Base-by-base conservation (phyloP, 1,140 invertebrate species). In the Drosophila simulans region DNA sequence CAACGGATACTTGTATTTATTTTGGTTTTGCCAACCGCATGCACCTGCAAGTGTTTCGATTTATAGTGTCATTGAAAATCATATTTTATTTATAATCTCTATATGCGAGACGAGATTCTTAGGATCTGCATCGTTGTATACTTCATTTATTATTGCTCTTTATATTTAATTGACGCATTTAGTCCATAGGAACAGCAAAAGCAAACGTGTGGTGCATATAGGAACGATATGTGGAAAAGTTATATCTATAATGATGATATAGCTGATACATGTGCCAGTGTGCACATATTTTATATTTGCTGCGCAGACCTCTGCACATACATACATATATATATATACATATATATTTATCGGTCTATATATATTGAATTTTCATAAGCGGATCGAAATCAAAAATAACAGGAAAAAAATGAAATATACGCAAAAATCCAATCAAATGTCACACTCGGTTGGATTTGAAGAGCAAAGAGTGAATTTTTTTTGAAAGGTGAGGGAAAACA, bases 111-210 rank as follows among this genome's bases (percentile, higher is more conserved):
- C 17, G 13, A 20, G 46, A 35, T 55, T 51, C 11, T 66, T n/a
- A 0, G 25, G 51, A 49, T 59, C 25, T 72, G 56, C 76, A 64
- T 80, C 27, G 42, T 55, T 60, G 42, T 63, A 34, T 55, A 37
- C 65, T 56, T 59, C 45, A 59, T 56, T 72, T 56, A 63, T 63
- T 54, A 40, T 49, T 62, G 27, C 35, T 57, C 68, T 72, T 69
- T 77, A 69, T 74, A 79, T 86, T 86, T 86, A 86, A 86, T 88
- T 86, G 83, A 88, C 82, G 78, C 83, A 86, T 86, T 86, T 86
- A 79, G 83, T 76, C 64, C 65, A 62, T 71, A 76, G 68, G 37
- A 77, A 56, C 56, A 72, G 64, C 59, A 65, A 79, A 53, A 59
- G 35, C 51, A 55, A 55, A 62, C 54, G 62, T 75, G 62, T 58